These are phyloP conservation scores for Cistogaster globosa DNA, from an alignment of 2,888 invertebrate species.

Conservation along the genomic window DNA sequence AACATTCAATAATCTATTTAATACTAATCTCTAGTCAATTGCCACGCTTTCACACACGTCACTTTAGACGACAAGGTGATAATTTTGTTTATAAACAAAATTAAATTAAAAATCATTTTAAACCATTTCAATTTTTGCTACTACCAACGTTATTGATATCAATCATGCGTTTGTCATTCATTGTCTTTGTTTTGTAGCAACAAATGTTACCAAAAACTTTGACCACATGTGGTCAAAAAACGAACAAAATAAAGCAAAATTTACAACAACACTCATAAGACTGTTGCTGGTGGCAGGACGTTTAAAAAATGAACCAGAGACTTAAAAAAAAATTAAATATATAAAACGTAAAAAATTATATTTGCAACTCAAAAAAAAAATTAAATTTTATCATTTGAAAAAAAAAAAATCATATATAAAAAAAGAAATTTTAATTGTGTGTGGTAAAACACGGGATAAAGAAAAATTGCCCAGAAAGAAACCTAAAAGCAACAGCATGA, in stretches of 20 bases:
- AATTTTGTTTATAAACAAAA: no score
- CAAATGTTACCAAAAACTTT: constrained; percentile 65
- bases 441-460: constrained; percentile 61
- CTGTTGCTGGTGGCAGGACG: constrained; percentile 41
- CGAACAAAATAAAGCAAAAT: neutral
- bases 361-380: constrained; percentile 34
- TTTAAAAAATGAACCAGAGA: constrained; percentile 44
- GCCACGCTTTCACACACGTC: no score
- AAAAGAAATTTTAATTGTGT: constrained; percentile 68
- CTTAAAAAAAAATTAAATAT: constrained; percentile 1
- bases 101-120: no score
- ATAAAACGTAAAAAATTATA: neutral
- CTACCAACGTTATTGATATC: constrained; percentile 63
- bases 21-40: no score
- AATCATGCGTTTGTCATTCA: constrained; percentile 68
- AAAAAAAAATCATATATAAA: neutral
- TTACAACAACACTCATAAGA: constrained; percentile 43
- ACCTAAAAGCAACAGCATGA: constrained; percentile 32
- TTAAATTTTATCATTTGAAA: constrained; percentile 25
- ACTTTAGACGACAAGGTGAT: no score
- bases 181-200: constrained; percentile 48
- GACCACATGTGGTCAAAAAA: constrained; percentile 64
- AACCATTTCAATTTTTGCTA: neutral
- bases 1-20: no score
- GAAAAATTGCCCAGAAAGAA: constrained; percentile 54